Base-by-base conservation (phyloP, 1,140 invertebrate species). In the Pseudobourletiella spinata region DNA sequence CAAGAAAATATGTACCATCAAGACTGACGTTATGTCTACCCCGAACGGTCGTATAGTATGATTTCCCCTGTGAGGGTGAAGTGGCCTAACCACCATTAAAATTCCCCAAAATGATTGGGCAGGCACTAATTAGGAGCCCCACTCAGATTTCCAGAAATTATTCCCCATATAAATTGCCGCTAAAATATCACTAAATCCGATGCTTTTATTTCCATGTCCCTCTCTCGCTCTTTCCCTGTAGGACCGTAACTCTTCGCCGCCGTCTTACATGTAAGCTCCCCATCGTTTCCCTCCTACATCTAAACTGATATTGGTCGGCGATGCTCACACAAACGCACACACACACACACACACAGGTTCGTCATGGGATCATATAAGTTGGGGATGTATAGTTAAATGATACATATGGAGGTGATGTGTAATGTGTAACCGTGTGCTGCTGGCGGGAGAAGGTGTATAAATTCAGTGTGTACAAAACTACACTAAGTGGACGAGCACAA, bases 121-220 rank as follows among this genome's bases (percentile, higher is more conserved):
- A 51, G 48, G 28, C 48, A 51, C 14, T 51, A 51, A 51, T 51
- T 51, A 51, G 48, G 24, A 24, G 14, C 48, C 48, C 44, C 20
- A 51, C 48, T 51, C 44, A 51, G 48, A 51, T 51, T 51, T 51
- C 48, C 24, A 51, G 48, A 51, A 51, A 51, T 51, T 51, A 51
- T 51, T 51, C 48, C 48, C 48, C 6, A 14, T 51, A 66, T 66
- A 62, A 66, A 66, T 66, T 66, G 57, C 54, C 56, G 64, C 59
- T 57, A 66, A 66, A 66, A 66, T 66, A 66, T 66, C 64, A 62
- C 64, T 54, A 58, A 63, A 51, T 51, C 24, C 48, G 48, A 25
- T 24, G 48, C 22, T 26, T 51, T 51, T 51, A 15, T 26, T 51
- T 51, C 22, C n/a, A 32, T 44, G 11, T 14, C 14, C 25, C 30